phyloP scores from a whole-genome alignment of 1,140 invertebrate genomes.

The Marisa cornuarietis region DNA sequence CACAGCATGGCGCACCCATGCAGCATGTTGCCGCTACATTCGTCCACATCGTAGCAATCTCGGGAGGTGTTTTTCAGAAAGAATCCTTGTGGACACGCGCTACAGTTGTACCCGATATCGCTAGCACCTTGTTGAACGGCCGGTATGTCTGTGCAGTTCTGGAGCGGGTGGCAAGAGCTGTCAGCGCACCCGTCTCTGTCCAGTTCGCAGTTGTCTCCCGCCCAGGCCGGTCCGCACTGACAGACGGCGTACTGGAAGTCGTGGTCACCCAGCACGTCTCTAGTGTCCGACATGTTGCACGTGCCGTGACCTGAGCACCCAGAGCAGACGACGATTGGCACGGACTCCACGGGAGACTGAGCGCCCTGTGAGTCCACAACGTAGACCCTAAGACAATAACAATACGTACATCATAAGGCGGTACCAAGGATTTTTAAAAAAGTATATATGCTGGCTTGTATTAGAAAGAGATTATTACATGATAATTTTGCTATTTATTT shows the following conservation, averaged over 20 bases:
- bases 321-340: slow-evolving; percentile 25
- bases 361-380: slow-evolving; percentile 17
- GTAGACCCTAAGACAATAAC: slow-evolving; percentile 19
- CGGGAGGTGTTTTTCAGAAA: neutral
- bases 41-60: slow-evolving; percentile 19
- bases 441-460: too few species aligned
- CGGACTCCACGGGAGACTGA: slow-evolving; percentile 15
- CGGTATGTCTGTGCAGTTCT: slow-evolving; percentile 24
- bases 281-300: slow-evolving; percentile 23
- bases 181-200: slow-evolving; percentile 30
- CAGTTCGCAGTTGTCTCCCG: slow-evolving; percentile 22
- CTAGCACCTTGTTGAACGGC: slow-evolving; percentile 12
- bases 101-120: slow-evolving; percentile 13
- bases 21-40: slow-evolving; percentile 65
- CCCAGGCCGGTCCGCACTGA: slow-evolving; percentile 22
- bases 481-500: too few species aligned
- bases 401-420: too few species aligned
- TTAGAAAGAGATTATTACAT: too few species aligned
- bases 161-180: slow-evolving; percentile 16
- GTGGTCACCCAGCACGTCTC: neutral
- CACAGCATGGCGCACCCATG: slow-evolving; percentile 24
- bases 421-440: too few species aligned
- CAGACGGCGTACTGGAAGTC: slow-evolving; percentile 19
- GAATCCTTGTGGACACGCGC: slow-evolving; percentile 20
- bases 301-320: slow-evolving; percentile 28